phyloP scores from a whole-genome alignment of 2,113 vertebrate genomes.

The Sinocyclocheilus grahami region DNA sequence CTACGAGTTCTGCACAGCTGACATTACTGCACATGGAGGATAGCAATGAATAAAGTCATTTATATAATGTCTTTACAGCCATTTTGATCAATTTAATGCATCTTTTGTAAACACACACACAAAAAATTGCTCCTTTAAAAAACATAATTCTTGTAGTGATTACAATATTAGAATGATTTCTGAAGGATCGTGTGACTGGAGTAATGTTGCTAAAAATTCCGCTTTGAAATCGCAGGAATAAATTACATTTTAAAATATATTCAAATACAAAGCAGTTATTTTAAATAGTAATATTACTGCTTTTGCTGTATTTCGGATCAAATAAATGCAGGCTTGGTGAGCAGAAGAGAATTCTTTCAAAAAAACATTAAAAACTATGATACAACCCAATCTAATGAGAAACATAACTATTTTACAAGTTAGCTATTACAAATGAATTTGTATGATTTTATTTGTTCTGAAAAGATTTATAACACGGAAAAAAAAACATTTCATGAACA shows the following conservation, averaged over 20 bases:
- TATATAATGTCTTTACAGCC: not conserved
- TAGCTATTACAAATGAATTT: not conserved
- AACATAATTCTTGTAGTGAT: not conserved
- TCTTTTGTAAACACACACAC: no score
- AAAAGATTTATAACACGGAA: no score
- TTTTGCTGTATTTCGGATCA: no score
- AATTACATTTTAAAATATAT: no score
- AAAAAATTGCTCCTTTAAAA: not conserved
- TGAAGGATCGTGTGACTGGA: no score
- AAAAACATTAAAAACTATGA: not conserved
- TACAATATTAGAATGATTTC: not conserved
- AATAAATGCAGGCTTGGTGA: no score
- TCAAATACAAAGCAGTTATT: no score
- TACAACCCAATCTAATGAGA: not conserved
- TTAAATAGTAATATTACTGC: no score
- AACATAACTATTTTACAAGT: not conserved
- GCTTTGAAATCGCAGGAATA: no score
- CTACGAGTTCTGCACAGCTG: no score
- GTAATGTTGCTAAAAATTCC: no score
- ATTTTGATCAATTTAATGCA: not conserved
- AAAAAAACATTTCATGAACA: not conserved
- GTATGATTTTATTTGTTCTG: not conserved
- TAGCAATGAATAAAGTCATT: not conserved
- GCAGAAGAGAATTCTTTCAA: no score
- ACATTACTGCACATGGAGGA: not conserved